A percentile compares a stretch with the other conserved stretches of the same genome.
Evolutionary conservation across 2,888 invertebrate species (phyloP).

Genomic region (Cephus nigrinus): DNA sequence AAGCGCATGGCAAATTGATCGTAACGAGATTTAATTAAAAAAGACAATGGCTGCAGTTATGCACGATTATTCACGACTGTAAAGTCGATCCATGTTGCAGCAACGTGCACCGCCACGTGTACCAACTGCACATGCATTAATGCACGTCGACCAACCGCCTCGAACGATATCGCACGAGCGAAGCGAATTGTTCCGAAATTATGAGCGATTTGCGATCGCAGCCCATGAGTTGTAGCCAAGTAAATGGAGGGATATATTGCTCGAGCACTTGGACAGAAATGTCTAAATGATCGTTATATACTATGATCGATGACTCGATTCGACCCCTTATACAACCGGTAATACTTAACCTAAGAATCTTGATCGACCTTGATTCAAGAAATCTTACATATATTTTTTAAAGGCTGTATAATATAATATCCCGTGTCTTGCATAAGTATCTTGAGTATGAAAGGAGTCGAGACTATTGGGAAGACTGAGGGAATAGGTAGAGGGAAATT

Average conservation of each 20-base stretch:
- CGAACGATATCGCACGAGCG: constrained; percentile 28
- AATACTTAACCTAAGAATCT: neutral
- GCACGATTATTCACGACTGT: constrained; percentile 40
- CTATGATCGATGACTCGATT: constrained; percentile 33
- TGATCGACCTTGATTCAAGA: neutral
- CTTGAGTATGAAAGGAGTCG: constrained; percentile 6
- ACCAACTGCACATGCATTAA: neutral
- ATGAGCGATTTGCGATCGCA: constrained; percentile 41
- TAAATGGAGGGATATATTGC: constrained; percentile 46
- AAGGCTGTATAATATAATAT: neutral
- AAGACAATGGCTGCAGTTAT: constrained; percentile 41
- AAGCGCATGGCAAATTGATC: constrained; percentile 39
- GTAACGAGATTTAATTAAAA: constrained; percentile 47
- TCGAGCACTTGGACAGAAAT: constrained; percentile 28
- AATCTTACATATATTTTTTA: neutral
- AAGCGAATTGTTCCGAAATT: constrained; percentile 42
- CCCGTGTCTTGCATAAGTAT: neutral
- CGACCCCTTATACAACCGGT: neutral
- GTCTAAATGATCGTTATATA: constrained; percentile 41
- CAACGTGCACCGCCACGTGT: constrained; percentile 1
- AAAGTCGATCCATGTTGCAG: constrained; percentile 3
- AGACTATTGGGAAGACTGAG: constrained; percentile 17
- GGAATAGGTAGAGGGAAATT: constrained; percentile 25
- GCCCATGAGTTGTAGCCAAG: constrained; percentile 29
- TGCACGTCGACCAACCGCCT: constrained; percentile 11